Conservation (phyloP, 2,113 vertebrate genomes). For the Apteryx owenii region DNA sequence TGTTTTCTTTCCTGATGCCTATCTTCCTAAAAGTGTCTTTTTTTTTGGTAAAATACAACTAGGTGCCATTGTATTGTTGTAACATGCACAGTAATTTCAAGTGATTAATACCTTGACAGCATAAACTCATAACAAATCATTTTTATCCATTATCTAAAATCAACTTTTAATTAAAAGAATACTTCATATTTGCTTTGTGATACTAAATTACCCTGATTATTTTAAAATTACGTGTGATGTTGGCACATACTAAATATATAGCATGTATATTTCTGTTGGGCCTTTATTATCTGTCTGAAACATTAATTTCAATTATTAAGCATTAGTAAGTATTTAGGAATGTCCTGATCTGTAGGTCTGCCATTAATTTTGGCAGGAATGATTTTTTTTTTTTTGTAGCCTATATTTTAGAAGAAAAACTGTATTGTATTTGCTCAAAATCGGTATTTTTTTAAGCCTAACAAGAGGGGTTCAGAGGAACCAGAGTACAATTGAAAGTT, state of each 20-base stretch:
- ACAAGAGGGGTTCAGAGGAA: background rate
- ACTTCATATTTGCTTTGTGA: slow-evolving; percentile 32
- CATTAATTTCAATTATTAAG: background rate
- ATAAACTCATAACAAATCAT: background rate
- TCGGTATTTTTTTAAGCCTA: background rate
- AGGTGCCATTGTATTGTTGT: background rate
- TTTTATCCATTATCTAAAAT: slow-evolving; percentile 33
- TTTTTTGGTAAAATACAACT: background rate
- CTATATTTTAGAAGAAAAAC: background rate
- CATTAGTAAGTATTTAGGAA: slow-evolving; percentile 16
- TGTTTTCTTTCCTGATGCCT: background rate
- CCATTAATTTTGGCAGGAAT: background rate
- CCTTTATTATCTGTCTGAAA: slow-evolving; percentile 34
- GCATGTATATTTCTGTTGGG: background rate
- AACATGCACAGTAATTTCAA: slow-evolving; percentile 2
- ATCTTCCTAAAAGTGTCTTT: background rate
- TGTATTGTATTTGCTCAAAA: background rate
- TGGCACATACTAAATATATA: background rate
- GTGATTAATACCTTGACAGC: slow-evolving; percentile 23
- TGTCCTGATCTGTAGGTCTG: background rate
- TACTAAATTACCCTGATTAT: slow-evolving; percentile 8
- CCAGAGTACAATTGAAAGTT: background rate
- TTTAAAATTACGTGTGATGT: slow-evolving; percentile 18
- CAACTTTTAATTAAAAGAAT: slow-evolving; percentile 58
- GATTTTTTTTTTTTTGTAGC: slow-evolving; percentile 2